Conservation (phyloP, 30 jellyfish, hydroid and myxozoan genomes). For the Mastigias papua region DNA sequence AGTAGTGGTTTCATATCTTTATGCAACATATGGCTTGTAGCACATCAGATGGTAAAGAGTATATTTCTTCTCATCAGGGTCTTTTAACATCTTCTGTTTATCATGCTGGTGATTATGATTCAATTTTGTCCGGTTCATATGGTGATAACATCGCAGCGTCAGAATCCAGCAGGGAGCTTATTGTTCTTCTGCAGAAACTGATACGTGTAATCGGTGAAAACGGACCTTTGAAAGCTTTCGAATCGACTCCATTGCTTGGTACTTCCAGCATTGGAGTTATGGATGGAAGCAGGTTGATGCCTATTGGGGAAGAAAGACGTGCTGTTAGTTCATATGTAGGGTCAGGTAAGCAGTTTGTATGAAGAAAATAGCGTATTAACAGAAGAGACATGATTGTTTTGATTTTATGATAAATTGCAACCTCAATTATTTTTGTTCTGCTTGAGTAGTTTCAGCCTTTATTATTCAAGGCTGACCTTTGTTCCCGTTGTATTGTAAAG, state of each 20-base stretch:
- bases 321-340: background rate
- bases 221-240: constrained; percentile 75
- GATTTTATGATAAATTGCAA: too few species aligned
- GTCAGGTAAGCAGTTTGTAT: background rate
- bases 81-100: constrained; percentile 62
- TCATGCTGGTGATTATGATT: constrained; percentile 91
- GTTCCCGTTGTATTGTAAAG: too few species aligned
- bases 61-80: constrained; percentile 45
- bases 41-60: too few species aligned
- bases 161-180: constrained; percentile 91
- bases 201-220: constrained; percentile 86
- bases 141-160: constrained; percentile 92
- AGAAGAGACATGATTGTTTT: background rate
- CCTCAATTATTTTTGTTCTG: too few species aligned
- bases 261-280: constrained; percentile 50
- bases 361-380: background rate
- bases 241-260: constrained; percentile 49
- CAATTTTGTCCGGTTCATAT: constrained; percentile 85
- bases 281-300: constrained; percentile 37
- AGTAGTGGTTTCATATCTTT: too few species aligned
- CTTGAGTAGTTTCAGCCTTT: too few species aligned
- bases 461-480: too few species aligned
- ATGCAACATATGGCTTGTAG: too few species aligned
- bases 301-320: constrained; percentile 49
- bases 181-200: constrained; percentile 83